Evolutionary conservation across 2,888 invertebrate genomes (phyloP).

Genomic region (Aspidapion aeneum): DNA sequence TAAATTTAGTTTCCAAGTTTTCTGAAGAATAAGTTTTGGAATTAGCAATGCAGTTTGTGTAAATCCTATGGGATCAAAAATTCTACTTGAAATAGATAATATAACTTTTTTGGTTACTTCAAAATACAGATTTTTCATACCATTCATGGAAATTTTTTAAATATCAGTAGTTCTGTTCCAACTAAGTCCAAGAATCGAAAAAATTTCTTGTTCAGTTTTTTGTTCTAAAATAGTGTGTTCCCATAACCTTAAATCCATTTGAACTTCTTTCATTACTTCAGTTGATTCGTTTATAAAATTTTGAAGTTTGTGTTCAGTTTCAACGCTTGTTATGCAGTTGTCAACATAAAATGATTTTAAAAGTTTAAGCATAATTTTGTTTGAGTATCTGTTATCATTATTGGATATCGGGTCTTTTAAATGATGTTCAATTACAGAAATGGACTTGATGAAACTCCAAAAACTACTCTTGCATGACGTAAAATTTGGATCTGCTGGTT

Average conservation of each 20-base stretch:
- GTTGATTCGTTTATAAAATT: constrained; percentile 11
- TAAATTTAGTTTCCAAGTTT: constrained; percentile 15
- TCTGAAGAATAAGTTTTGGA: constrained; percentile 21
- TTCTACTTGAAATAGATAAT: constrained; percentile 12
- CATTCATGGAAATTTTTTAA: constrained; percentile 3
- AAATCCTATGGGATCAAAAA: constrained; percentile 20
- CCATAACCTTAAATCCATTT: constrained; percentile 20
- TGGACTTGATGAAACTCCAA: constrained; percentile 18
- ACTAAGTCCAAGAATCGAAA: constrained; percentile 8
- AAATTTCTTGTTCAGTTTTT: not conserved
- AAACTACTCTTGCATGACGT: constrained; percentile 18
- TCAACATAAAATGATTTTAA: not conserved
- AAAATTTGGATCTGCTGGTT: constrained; percentile 15
- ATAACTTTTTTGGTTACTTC: constrained; percentile 11
- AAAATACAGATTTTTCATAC: not conserved
- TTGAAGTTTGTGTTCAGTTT: not conserved
- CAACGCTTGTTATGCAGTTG: not conserved
- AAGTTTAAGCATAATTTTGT: not conserved
- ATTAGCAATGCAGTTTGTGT: constrained; percentile 14
- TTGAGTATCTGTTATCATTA: not conserved
- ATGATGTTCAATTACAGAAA: constrained; percentile 20
- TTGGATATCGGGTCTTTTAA: constrained; percentile 3
- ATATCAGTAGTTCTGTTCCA: constrained; percentile 16
- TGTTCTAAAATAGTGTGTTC: constrained; percentile 6
- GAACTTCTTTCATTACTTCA: constrained; percentile 9